Base-by-base conservation (phyloP, 2,797 vertebrate species). In the Odontamblyopus rebecca region DNA sequence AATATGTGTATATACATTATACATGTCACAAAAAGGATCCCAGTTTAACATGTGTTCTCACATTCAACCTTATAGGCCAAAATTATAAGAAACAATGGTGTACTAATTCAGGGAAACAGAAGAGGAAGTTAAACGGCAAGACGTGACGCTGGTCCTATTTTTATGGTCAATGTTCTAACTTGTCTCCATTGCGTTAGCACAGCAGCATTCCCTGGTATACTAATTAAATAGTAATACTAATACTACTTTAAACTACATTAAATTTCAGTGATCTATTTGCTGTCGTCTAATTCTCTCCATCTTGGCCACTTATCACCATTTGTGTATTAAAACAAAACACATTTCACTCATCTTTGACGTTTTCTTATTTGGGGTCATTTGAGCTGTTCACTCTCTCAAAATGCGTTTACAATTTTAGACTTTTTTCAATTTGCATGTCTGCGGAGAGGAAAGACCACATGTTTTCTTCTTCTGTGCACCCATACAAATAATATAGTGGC, bases 111-210 rank as follows among this genome's bases (percentile, higher is more conserved):
- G 48, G 65, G 50, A 54, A 67, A 19, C 27, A 32, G 27, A 54
- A 32, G 29, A 6, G 50, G 29, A 67, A 67, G 26, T 51, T 51
- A 7, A 12, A 32, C 23, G n/a, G 65, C 48, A 50, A 7, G 23
- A 48, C 5, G 5, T 67, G 64, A 51, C 48, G 65, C 12, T 67
- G 50, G 48, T 11, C 50, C 48, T 53, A 67, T 67, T 67, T 19
- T 26, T 65, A 65, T 48, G 19, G 23, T 44, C 18, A 61, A 5
- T 38, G 30, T 7, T 4, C 18, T 35, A 62, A 62, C 19, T 59
- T 23, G 2, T 11, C n/a, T 15, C 38, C 35, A 26, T 63, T 63
- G 23, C 5, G 38, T 23, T 26, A 26, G n/a, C 16, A 57, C 9
- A 12, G 26, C 12, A 12, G 23, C 8, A 56, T 23, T n/a, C 2